Evolutionary conservation across 2,888 invertebrate species (phyloP).

Genomic region (Erebia aethiops): DNA sequence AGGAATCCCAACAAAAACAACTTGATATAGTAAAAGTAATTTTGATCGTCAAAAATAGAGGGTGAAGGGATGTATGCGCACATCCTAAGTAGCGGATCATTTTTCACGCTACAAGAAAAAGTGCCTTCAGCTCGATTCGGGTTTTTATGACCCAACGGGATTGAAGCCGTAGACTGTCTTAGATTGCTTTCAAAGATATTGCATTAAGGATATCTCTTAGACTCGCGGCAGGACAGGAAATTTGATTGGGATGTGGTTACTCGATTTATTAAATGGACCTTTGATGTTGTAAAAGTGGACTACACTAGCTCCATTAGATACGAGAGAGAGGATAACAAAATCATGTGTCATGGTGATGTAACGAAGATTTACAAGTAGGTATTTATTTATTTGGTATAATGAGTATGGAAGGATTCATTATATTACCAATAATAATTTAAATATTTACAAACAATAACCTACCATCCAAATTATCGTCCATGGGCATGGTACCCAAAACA

Average conservation of each 20-base stretch:
- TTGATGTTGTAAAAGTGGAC: slow-evolving; percentile 2
- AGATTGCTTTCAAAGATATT: slow-evolving; percentile 20
- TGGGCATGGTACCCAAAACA: too few species aligned
- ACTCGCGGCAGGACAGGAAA: slow-evolving; percentile 9
- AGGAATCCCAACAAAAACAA: too few species aligned
- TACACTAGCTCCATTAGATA: not conserved
- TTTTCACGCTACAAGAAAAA: slow-evolving; percentile 10
- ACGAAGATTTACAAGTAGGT: too few species aligned
- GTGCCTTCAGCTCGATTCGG: not conserved
- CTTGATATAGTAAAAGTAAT: too few species aligned
- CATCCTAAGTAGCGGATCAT: slow-evolving; percentile 3
- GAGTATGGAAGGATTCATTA: too few species aligned
- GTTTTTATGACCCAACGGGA: slow-evolving; percentile 6
- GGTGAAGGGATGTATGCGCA: not conserved
- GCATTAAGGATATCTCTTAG: slow-evolving; percentile 18
- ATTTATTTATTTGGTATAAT: too few species aligned
- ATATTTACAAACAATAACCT: too few species aligned
- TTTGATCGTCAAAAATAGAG: not conserved
- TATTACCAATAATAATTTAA: too few species aligned
- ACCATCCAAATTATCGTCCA: too few species aligned
- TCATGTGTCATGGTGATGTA: too few species aligned
- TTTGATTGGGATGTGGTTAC: slow-evolving; percentile 9
- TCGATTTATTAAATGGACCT: slow-evolving; percentile 2
- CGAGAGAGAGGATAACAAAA: too few species aligned
- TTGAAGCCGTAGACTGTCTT: slow-evolving; percentile 9